Evolutionary conservation across 1,140 invertebrate species (phyloP), one percentile per base, ranked within the genome.

Genomic region (Leptopilina boulardi): DNA sequence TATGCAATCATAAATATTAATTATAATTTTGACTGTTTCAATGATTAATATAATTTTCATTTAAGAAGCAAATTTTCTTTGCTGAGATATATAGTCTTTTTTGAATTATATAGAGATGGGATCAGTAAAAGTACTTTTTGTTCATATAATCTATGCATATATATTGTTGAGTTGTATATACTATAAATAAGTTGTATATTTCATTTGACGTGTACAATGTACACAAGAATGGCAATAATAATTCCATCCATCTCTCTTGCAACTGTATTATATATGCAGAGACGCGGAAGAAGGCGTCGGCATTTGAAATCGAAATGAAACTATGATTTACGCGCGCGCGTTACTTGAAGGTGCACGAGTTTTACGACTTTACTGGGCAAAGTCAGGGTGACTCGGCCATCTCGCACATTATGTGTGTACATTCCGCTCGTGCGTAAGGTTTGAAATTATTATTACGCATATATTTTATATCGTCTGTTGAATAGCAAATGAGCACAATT

Each of bases 301-400:
- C 56, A 59, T 59, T 59, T 59, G 56, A 59, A 59, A 59, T 59
- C 70, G 77, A 77, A 79, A 77, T 80, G 79, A 78, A 76, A 75
- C 74, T 79, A 77, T 83, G 82, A 83, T 81, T 83, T 81, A 83
- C 80, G 79, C 80, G 80, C 78, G 82, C 78, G 82, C 79, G 82
- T 81, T 83, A 80, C 79, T 78, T 73, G 77, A 47, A 47, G 9
- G 21, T 80, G 78, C 80, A 80, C 82, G 78, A 47, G 44, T 47
- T 83, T 83, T 83, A 83, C 81, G 82, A 83, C 78, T 80, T 77
- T 77, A n/a, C 73, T 78, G 71, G 77, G 81, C 75, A 82, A 59
- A 59, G 81, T 80, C 81, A 78, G 81, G 79, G 79, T 82, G 77
- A 82, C 81, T 79, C 75, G 59, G 75, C 81, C 77, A 80, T 80